Base-by-base conservation (phyloP, 1,140 invertebrate species). In the Neomicropteryx cornuta region DNA sequence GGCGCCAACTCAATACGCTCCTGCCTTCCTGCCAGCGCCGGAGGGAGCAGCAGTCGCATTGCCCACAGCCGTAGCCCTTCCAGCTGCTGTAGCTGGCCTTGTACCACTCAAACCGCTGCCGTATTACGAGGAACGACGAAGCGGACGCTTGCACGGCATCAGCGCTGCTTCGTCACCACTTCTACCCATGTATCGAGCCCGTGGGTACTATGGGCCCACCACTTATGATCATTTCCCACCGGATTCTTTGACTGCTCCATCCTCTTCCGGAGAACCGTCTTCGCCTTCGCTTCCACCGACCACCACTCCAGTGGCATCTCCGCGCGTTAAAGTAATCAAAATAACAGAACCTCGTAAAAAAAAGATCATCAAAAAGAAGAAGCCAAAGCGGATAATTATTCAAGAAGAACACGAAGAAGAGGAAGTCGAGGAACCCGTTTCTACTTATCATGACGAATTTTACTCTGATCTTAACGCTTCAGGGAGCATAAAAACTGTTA, bases 191-290 rank as follows among this genome's bases (percentile, higher is more conserved):
- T 68, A 68, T 33, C 55, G 57, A 21, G 57, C 62, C 14, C 50
- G 65, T 16, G 65, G 65, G 4, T 65, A 64, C 45, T 68, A 68
- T 35, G 65, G 65, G n/a, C 63, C 65, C 1, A 49, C 55, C 1
- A 55, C 61, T 13, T 59, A 55, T 30, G 55, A 62, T 30, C 19
- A 57, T n/a, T 47, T 46, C 6, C 44, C 51, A 18, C 50, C 51
- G 6, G 42, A 46, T 6, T 50, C 56, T 18, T 39, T 45, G 2
- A 34, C 46, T 16, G 52, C 50, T 11, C 46, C 43, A 5, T 49
- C 51, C 22, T 41, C 47, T 19, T 14, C 13, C 8, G 23, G 23
- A 27, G 13, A 43, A 27, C 41, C 59, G 4, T 38, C 58, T 4
- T 44, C 42, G 4, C 55, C 51, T 32, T 38, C 52, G 28, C 42